Evolutionary conservation across 2,888 invertebrate species (phyloP).

Genomic region (Nycteola revayana): DNA sequence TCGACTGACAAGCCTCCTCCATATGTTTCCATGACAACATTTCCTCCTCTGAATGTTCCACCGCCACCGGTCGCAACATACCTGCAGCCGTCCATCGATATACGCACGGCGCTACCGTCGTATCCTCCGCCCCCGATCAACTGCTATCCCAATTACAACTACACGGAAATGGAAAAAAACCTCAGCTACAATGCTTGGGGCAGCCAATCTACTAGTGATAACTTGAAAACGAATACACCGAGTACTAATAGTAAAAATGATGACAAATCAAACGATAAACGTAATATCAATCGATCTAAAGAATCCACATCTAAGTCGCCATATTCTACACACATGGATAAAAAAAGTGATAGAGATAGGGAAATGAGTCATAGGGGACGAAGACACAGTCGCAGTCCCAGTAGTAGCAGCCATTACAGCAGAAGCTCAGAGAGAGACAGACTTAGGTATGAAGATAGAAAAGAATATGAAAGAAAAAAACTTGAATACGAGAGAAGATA

Average conservation of each 20-base stretch:
- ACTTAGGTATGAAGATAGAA: conserved; percentile 29
- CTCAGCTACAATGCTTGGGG: not conserved
- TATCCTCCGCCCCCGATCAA: conserved; percentile 21
- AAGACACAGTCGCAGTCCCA: conserved; percentile 45
- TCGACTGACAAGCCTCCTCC: conserved; percentile 18
- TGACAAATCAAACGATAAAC: too few relatives aligned
- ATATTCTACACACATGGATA: conserved; percentile 37
- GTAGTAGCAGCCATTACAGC: conserved; percentile 26
- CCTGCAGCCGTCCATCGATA: conserved; percentile 25
- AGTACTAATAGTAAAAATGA: conserved; percentile 6
- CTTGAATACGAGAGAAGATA: conserved; percentile 44
- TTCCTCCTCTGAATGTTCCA: conserved; percentile 35
- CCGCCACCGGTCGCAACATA: conserved; percentile 32
- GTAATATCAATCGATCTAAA: too few relatives aligned
- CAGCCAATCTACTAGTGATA: not conserved
- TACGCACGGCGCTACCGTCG: conserved; percentile 28
- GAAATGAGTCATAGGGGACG: conserved; percentile 31
- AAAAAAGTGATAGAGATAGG: conserved; percentile 27
- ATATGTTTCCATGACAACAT: conserved; percentile 20
- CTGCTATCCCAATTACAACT: not conserved
- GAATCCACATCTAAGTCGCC: conserved; percentile 26
- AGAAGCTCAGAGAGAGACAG: conserved; percentile 37
- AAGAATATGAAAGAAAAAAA: conserved; percentile 49
- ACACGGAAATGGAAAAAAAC: not conserved
- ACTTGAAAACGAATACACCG: conserved; percentile 8